Percentiles rank a stretch among this genome's conserved stretches.
Conservation (phyloP, 2,113 vertebrate species). For the Ochotona curzoniae region DNA sequence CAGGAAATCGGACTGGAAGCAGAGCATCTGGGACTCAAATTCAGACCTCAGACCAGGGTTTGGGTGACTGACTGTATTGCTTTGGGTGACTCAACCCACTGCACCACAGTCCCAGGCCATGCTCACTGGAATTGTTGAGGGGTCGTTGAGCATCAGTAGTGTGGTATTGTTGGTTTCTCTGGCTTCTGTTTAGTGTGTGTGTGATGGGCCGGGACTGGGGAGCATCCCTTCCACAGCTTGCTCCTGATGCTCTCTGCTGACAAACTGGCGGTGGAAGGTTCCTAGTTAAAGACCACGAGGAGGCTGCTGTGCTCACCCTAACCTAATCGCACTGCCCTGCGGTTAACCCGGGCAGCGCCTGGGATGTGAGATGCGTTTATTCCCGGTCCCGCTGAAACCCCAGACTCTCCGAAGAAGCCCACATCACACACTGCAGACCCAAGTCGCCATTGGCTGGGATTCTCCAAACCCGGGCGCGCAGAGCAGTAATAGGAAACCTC, state of each 20-base stretch:
- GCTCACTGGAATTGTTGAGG: neutral
- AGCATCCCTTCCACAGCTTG: neutral
- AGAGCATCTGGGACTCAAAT: too few species aligned
- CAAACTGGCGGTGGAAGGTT: conserved; percentile 29
- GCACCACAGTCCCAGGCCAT: neutral
- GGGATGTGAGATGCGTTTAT: conserved; percentile 56
- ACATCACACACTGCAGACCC: neutral
- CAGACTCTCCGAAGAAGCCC: conserved; percentile 47
- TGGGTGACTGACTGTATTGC: too few species aligned
- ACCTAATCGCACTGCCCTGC: conserved; percentile 67
- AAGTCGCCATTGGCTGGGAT: conserved; percentile 21
- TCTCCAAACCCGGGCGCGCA: neutral
- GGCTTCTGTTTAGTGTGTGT: neutral
- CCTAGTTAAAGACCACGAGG: neutral
- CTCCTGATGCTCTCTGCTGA: neutral
- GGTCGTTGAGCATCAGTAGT: neutral
- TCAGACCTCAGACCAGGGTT: too few species aligned
- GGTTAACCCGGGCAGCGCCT: conserved; percentile 73
- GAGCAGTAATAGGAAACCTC: conserved; percentile 53
- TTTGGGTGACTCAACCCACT: too few species aligned
- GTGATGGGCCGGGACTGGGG: neutral
- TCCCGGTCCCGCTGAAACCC: conserved; percentile 33
- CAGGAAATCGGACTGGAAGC: too few species aligned
- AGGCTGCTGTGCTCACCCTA: conserved; percentile 38
- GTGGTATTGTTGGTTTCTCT: neutral